phyloP scores from a whole-genome alignment of 2,888 invertebrate genomes.

The Sphaerophoria taeniata region DNA sequence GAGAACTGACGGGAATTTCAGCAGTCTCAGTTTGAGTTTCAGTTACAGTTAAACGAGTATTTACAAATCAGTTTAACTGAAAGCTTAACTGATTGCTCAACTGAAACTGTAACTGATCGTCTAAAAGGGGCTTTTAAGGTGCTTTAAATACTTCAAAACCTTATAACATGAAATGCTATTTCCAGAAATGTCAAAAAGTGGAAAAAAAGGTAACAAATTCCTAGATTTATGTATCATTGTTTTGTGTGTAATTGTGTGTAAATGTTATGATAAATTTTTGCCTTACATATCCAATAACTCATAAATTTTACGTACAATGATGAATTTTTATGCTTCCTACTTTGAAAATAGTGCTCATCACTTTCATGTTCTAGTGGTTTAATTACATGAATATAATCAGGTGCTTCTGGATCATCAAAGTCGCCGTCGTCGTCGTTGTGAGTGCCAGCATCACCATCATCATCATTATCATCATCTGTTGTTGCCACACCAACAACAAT shows the following conservation, averaged over 20 bases:
- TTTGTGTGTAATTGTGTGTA: conserved; percentile 2
- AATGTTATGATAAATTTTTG: conserved; percentile 29
- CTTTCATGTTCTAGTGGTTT: conserved; percentile 75
- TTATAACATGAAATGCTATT: too few relatives aligned
- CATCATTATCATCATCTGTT: conserved; percentile 8
- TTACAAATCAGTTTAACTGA: too few relatives aligned
- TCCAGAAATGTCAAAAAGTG: too few relatives aligned
- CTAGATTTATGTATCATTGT: not conserved
- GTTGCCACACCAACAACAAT: conserved; percentile 44
- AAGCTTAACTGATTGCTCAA: too few relatives aligned
- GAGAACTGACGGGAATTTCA: too few relatives aligned
- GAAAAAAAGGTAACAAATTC: too few relatives aligned
- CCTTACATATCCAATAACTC: conserved; percentile 72
- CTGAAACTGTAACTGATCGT: too few relatives aligned
- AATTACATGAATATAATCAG: conserved; percentile 72
- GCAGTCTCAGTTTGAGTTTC: too few relatives aligned
- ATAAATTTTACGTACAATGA: conserved; percentile 77
- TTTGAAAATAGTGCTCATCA: conserved; percentile 73
- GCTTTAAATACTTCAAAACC: too few relatives aligned
- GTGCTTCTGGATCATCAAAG: conserved; percentile 71
- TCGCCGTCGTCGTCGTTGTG: conserved; percentile 40
- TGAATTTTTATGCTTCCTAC: conserved; percentile 76
- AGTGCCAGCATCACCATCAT: too few relatives aligned
- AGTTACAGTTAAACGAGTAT: too few relatives aligned
- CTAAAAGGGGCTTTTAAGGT: too few relatives aligned